phyloP scores from a whole-genome alignment of 2,888 invertebrate genomes.

The Tachina lurida region DNA sequence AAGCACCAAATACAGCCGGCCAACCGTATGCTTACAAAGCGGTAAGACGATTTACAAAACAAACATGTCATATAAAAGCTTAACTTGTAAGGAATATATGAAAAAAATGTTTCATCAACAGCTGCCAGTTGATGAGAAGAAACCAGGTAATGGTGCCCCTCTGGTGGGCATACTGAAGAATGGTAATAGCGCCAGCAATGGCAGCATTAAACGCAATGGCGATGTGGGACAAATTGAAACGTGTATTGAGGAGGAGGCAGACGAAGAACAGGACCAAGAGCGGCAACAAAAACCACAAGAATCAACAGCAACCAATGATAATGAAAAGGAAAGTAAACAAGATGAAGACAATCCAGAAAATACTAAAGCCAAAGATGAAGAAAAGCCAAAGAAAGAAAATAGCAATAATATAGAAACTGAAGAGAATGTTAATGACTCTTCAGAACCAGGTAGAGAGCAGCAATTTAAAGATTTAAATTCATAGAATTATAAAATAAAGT shows the following conservation, averaged over 20 bases:
- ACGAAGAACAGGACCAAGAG: conserved; percentile 77
- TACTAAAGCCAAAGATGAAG: conserved; percentile 61
- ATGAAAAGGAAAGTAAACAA: conserved; percentile 37
- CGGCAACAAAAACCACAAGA: conserved; percentile 46
- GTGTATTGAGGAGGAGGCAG: conserved; percentile 77
- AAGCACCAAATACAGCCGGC: conserved; percentile 83
- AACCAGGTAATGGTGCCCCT: conserved; percentile 78
- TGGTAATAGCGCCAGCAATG: conserved; percentile 77
- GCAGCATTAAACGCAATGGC: conserved; percentile 76
- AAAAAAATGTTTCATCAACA: conserved; percentile 65
- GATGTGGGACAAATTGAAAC: conserved; percentile 74
- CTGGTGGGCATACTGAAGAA: conserved; percentile 82
- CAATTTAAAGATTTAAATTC: background rate
- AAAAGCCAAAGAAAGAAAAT: conserved; percentile 20
- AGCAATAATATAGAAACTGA: conserved; percentile 36
- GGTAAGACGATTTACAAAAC: conserved; percentile 80
- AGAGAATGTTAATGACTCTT: conserved; percentile 10
- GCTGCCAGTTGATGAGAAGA: conserved; percentile 81
- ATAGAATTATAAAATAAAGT: background rate
- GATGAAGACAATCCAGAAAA: conserved; percentile 61
- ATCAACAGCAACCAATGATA: conserved; percentile 34
- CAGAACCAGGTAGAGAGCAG: conserved; percentile 41
- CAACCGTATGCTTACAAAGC: conserved; percentile 84
- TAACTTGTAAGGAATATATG: background rate
- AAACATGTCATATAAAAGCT: conserved; percentile 13